phyloP scores from a whole-genome alignment of 2,888 invertebrate species.

The Coleophora flavipennella region DNA sequence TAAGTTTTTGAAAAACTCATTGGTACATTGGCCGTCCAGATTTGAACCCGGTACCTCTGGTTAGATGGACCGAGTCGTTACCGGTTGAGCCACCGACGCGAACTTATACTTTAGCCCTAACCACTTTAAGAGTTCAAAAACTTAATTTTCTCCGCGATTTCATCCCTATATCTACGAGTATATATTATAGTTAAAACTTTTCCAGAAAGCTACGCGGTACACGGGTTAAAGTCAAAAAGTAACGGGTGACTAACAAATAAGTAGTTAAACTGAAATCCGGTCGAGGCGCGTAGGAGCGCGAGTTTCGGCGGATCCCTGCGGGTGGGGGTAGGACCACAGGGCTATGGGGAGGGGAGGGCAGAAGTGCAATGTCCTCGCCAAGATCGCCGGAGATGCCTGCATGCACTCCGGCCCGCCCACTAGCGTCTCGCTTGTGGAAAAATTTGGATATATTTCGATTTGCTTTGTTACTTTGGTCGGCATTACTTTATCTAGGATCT shows the following conservation, averaged over 20 bases:
- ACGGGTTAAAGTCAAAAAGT: slow-evolving; percentile 10
- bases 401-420: slow-evolving; percentile 33
- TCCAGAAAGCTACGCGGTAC: no score
- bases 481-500: neutral
- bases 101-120: no score
- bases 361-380: slow-evolving; percentile 72
- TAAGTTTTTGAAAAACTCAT: no score
- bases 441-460: slow-evolving; percentile 17
- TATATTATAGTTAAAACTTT: no score
- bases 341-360: slow-evolving; percentile 34
- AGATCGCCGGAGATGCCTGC: slow-evolving; percentile 55
- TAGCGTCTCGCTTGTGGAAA: slow-evolving; percentile 40
- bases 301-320: slow-evolving; percentile 55
- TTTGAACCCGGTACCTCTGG: no score
- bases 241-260: slow-evolving; percentile 38
- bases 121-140: no score
- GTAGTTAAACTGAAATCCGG: slow-evolving; percentile 52
- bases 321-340: slow-evolving; percentile 51
- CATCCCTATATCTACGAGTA: no score
- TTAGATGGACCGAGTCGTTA: no score
- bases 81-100: no score
- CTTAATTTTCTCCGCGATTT: no score
- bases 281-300: slow-evolving; percentile 53
- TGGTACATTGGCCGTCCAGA: no score
- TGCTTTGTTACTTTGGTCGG: neutral